These are phyloP conservation scores for Batillaria attramentaria DNA, from an alignment of 1,140 invertebrate species.

Conservation along the genomic window DNA sequence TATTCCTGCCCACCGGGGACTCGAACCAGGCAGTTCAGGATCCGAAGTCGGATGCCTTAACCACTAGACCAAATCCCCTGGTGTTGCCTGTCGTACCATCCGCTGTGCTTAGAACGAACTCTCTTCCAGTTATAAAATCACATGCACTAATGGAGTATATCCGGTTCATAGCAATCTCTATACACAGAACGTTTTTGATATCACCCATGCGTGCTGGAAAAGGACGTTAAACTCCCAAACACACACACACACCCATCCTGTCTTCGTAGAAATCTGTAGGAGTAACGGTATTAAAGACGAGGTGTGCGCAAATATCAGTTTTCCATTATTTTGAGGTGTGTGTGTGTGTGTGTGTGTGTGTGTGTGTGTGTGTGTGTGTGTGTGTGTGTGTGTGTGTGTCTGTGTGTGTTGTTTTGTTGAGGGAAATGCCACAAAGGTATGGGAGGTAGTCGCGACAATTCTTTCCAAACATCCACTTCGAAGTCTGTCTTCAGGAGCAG, in stretches of 20 bases:
- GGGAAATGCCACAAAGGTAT: neutral
- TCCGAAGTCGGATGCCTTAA: no score
- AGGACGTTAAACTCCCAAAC: neutral
- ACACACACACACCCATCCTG: neutral
- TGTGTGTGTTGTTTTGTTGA: neutral
- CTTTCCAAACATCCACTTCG: neutral
- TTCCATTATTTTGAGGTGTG: neutral
- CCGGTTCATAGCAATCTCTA: neutral
- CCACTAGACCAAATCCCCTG: no score
- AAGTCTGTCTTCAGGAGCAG: neutral
- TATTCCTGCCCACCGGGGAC: no score
- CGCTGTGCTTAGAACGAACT: no score
- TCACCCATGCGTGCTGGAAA: no score
- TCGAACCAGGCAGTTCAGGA: no score
- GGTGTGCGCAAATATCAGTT: neutral
- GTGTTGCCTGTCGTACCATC: no score
- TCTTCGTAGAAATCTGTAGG: neutral
- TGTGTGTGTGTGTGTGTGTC: neutral
- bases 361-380: neutral
- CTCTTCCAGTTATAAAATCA: no score
- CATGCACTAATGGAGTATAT: neutral
- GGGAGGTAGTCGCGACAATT: neutral
- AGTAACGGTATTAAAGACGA: neutral
- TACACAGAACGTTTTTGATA: neutral
- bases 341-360: neutral